Percentiles rank a stretch among this genome's conserved stretches.
phyloP scores from a whole-genome alignment of 2,113 vertebrate species.

The Petroica traversi region DNA sequence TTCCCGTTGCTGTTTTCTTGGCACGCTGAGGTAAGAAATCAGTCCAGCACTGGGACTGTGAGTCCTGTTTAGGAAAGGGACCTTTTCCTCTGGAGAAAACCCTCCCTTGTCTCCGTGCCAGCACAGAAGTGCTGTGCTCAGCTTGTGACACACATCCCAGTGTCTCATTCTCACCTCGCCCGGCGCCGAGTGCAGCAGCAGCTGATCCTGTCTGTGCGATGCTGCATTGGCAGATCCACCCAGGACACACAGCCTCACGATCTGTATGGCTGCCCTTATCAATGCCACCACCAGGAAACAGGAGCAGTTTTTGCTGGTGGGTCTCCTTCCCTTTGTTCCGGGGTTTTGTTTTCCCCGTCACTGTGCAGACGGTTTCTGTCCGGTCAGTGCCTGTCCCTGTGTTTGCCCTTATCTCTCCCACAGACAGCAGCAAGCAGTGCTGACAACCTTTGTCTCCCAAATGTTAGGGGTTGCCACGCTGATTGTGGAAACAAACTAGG shows the following conservation, averaged over 20 bases:
- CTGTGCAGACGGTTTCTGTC: background rate
- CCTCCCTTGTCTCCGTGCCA: background rate
- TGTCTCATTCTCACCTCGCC: background rate
- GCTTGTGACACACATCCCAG: background rate
- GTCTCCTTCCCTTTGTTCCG: background rate
- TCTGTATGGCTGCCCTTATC: background rate
- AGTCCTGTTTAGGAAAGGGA: background rate
- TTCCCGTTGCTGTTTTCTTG: background rate
- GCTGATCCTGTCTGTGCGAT: rapidly evolving
- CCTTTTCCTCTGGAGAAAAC: background rate
- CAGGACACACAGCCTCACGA: rapidly evolving
- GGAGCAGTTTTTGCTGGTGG: background rate
- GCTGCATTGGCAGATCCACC: background rate
- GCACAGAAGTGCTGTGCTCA: background rate
- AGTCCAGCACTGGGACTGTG: background rate
- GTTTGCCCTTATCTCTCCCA: background rate
- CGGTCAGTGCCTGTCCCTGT: background rate
- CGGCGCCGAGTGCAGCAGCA: rapidly evolving
- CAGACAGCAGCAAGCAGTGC: rapidly evolving
- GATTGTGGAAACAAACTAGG: background rate
- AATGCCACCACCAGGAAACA: background rate
- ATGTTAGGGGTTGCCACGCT: background rate
- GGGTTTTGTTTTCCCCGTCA: background rate
- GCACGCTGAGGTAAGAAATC: background rate
- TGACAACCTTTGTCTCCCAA: background rate